Evolutionary conservation across 2,888 invertebrate genomes (phyloP).

Genomic region (Congeria kusceri): DNA sequence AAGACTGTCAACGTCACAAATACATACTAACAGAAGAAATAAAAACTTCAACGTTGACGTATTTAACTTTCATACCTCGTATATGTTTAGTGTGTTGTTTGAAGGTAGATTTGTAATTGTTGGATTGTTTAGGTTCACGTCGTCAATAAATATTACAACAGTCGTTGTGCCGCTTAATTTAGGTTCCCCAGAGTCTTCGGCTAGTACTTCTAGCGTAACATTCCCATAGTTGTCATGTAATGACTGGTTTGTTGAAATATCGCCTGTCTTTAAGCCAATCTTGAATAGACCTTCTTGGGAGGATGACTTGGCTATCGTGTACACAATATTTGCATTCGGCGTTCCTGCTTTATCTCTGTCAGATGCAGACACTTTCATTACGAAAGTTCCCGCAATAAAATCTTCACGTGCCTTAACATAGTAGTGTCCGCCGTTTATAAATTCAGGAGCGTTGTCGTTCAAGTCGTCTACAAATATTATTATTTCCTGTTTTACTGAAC

Average conservation of each 20-base stretch:
- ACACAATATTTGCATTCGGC: conserved; percentile 25
- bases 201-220: conserved; percentile 29
- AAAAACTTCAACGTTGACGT: too few relatives aligned
- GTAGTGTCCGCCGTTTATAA: conserved; percentile 12
- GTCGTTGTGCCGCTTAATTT: conserved; percentile 6
- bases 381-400: not conserved
- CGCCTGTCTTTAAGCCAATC: conserved; percentile 29
- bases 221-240: conserved; percentile 28
- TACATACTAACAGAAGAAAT: too few relatives aligned
- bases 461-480: conserved; percentile 36
- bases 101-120: conserved; percentile 20
- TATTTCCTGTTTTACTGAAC: conserved; percentile 8
- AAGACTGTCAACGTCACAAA: too few relatives aligned
- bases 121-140: conserved; percentile 51
- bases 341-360: conserved; percentile 34
- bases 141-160: conserved; percentile 33
- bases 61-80: conserved; percentile 37
- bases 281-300: conserved; percentile 22
- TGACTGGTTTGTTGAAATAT: conserved; percentile 33
- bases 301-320: conserved; percentile 14
- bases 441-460: conserved; percentile 54
- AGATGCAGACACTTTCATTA: conserved; percentile 26
- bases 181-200: conserved; percentile 41
- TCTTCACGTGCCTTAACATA: conserved; percentile 26
- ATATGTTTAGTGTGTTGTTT: conserved; percentile 31